Percentiles rank a stretch among this genome's conserved stretches.
phyloP scores from a whole-genome alignment of 2,888 invertebrate species.

The Cheilosia impressa region DNA sequence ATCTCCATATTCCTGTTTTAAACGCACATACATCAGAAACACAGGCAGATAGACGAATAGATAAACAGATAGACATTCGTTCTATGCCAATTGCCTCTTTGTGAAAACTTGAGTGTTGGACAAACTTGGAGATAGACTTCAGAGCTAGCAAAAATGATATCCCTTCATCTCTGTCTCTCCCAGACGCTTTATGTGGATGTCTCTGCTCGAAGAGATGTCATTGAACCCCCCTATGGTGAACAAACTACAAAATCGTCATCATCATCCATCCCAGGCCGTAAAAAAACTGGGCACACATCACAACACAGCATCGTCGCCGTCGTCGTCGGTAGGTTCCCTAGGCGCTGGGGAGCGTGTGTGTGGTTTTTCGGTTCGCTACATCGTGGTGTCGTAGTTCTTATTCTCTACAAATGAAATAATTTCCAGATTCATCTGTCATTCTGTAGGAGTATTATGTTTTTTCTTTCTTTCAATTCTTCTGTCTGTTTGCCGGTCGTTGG shows the following conservation, averaged over 20 bases:
- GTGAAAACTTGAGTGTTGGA: constrained; percentile 68
- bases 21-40: constrained; percentile 19
- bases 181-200: constrained; percentile 18
- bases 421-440: constrained; percentile 72
- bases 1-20: constrained; percentile 37
- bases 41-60: constrained; percentile 17
- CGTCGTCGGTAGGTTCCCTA: constrained; percentile 25
- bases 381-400: constrained; percentile 48
- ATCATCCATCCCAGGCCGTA: constrained; percentile 55
- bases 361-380: constrained; percentile 35
- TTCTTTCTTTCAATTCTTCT: constrained; percentile 22
- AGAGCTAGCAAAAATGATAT: constrained; percentile 36
- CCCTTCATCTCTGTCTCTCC: constrained; percentile 4
- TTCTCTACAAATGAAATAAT: constrained; percentile 66
- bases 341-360: not conserved
- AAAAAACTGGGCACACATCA: constrained; percentile 53
- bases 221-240: constrained; percentile 72
- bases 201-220: constrained; percentile 62
- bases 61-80: constrained; percentile 54
- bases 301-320: constrained; percentile 6
- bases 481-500: constrained; percentile 72
- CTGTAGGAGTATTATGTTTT: constrained; percentile 56
- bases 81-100: constrained; percentile 64
- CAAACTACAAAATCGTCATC: constrained; percentile 71
- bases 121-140: constrained; percentile 57